Evolutionary conservation across 2,113 vertebrate species (phyloP).

Genomic region (Podocnemis expansa): DNA sequence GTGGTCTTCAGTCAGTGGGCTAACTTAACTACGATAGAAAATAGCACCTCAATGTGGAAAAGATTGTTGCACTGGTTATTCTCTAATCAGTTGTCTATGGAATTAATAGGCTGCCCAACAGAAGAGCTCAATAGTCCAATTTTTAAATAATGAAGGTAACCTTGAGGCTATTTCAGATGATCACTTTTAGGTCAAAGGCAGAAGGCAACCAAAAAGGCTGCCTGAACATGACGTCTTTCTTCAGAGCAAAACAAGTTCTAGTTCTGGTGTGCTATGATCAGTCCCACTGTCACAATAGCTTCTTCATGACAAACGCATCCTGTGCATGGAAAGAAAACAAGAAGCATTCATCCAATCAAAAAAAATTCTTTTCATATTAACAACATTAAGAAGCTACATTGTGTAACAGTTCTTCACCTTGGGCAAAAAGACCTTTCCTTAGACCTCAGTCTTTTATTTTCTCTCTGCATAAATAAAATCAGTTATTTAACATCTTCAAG

Average conservation of each 20-base stretch:
- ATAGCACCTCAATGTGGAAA: background rate
- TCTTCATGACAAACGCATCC: background rate
- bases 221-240: background rate
- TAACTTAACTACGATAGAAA: background rate
- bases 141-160: background rate
- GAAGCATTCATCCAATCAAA: background rate
- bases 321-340: constrained; percentile 25
- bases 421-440: background rate
- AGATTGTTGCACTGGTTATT: background rate
- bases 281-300: background rate
- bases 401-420: background rate
- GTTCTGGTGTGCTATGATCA: background rate
- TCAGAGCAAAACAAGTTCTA: background rate
- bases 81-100: background rate
- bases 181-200: background rate
- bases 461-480: background rate
- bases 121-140: background rate
- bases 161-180: background rate
- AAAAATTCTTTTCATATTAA: background rate
- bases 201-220: background rate
- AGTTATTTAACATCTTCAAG: background rate
- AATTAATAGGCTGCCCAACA: background rate
- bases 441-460: background rate
- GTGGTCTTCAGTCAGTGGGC: background rate
- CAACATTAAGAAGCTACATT: background rate